Conservation (phyloP, 2,888 invertebrate species). For the Pemphredon lugubris region DNA sequence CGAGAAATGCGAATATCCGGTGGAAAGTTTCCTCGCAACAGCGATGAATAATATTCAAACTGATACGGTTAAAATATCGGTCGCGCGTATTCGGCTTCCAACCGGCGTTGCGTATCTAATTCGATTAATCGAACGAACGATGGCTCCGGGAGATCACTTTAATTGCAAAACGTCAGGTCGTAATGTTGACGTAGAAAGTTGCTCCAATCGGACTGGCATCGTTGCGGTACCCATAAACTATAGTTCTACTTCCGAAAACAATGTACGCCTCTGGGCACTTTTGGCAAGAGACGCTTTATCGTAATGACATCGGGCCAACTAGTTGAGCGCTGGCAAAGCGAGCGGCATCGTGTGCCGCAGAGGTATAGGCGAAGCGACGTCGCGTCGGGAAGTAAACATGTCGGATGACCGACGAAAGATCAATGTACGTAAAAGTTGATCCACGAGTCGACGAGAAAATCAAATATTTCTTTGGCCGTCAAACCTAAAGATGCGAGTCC, state of each 20-base stretch:
- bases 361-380: constrained; percentile 41
- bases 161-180: constrained; percentile 17
- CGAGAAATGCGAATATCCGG: no score
- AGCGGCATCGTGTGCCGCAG: constrained; percentile 3
- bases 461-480: no score
- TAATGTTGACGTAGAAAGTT: background rate
- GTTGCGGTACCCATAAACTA: background rate
- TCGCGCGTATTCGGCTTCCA: no score
- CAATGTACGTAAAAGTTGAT: constrained; percentile 45
- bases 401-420: constrained; percentile 43
- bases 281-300: constrained; percentile 4
- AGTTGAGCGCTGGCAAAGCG: constrained; percentile 6
- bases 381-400: constrained; percentile 33
- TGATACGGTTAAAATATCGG: no score
- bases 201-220: constrained; percentile 9
- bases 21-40: no score
- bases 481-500: no score
- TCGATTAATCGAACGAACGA: no score
- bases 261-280: constrained; percentile 7
- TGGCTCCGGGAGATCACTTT: background rate
- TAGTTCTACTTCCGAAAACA: constrained; percentile 14
- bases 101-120: no score
- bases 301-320: constrained; percentile 28
- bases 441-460: no score
- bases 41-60: no score